phyloP scores from a whole-genome alignment of 2,888 invertebrate genomes.

The Leptopilina syphax region DNA sequence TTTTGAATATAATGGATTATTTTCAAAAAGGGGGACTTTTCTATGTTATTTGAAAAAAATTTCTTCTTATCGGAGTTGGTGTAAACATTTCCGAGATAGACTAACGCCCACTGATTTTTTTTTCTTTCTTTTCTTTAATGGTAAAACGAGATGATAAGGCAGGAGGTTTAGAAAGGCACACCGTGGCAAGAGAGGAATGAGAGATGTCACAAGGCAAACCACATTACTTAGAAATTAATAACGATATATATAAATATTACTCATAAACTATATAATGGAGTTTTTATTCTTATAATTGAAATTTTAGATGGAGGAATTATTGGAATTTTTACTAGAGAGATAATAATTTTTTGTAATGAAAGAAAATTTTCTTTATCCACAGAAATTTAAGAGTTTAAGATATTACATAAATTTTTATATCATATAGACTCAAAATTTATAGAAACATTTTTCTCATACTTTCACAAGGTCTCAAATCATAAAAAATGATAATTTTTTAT shows the following conservation, averaged over 20 bases:
- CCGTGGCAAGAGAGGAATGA: conserved; percentile 57
- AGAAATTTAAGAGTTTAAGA: too few species aligned
- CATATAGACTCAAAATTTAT: too few species aligned
- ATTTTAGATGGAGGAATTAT: too few species aligned
- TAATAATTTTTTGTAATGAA: too few species aligned
- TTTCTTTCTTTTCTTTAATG: conserved; percentile 14
- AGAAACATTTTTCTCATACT: too few species aligned
- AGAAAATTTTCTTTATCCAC: too few species aligned
- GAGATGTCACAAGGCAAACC: conserved; percentile 73
- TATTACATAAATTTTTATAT: too few species aligned
- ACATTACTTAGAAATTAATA: conserved; percentile 67
- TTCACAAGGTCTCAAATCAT: too few species aligned
- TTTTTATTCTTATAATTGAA: too few species aligned
- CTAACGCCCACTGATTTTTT: conserved; percentile 15
- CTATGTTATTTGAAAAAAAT: not conserved
- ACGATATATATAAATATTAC: conserved; percentile 48
- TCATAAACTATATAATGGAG: not conserved
- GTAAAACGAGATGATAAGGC: conserved; percentile 46
- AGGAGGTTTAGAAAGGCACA: conserved; percentile 70
- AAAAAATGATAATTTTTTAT: too few species aligned
- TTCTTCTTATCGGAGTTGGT: not conserved
- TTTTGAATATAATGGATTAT: too few species aligned
- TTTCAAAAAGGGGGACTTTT: not conserved
- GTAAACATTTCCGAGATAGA: conserved; percentile 6
- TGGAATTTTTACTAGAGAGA: too few species aligned